Base-by-base conservation (phyloP, 2,113 vertebrate species). In the Chaetops frenatus region DNA sequence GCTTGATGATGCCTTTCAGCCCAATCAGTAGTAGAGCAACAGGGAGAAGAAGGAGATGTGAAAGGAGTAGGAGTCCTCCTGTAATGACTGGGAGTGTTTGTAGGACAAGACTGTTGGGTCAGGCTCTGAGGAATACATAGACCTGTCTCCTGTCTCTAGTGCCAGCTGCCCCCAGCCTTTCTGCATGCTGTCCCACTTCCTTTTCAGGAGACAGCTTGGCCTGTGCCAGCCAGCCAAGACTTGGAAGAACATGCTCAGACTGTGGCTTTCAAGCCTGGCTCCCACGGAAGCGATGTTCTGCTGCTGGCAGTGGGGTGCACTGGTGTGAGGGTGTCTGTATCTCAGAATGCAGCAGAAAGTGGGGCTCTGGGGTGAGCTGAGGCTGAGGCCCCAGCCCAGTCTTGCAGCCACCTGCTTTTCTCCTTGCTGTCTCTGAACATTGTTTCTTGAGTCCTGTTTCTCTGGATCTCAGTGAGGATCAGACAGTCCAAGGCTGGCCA, bases 241-340 rank as follows among this genome's bases (percentile, higher is more conserved):
- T n/a, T 70, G 40, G 11, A 62, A 33, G 24, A 22, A 12, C 2
- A 0, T 24, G 38, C n/a, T 86, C 42, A 38, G 65, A 25, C 29
- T 78, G 27, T 36, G 74, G 7, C 24, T 54, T 62, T 33, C 45
- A 69, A 42, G 42, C 40, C 74, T 60, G 67, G 35, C 56, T 81
- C 45, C 84, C 45, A 28, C 5, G 1, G 1, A 19, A 72, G 25
- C 7, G 22, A 23, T 2, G 5, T 29, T 35, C 3, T 0, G 3
- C 25, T 12, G 8, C 74, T 14, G 9, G 15, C 40, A 61, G 51
- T 0, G 0, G 18, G 15, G 57, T 76, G 57, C 36, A 6, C 10
- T 45, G 35, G 7, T 35, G 35, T 40, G 33, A 70, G 22, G 38
- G 62, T 65, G 25, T 54, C 56, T 54, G 27, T 60, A 10, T 27